These are phyloP conservation scores for Camponotus fellah DNA, from an alignment of 2,888 invertebrate genomes.

Conservation along the genomic window DNA sequence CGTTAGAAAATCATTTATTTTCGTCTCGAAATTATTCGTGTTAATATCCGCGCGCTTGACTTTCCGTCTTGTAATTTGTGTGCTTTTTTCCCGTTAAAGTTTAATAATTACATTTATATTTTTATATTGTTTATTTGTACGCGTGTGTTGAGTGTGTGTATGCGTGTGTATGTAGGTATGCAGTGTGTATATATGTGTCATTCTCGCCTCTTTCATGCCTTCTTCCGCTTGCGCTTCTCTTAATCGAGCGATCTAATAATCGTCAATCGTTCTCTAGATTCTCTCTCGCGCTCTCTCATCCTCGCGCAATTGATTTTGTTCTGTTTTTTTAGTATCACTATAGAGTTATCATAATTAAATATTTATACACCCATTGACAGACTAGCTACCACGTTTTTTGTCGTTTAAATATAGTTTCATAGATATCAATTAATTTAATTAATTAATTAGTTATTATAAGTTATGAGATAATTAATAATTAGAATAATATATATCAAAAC, in stretches of 20 bases:
- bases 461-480: conserved; percentile 85
- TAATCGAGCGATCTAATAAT: background rate
- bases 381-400: conserved; percentile 85
- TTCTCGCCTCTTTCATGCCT: conserved; percentile 41
- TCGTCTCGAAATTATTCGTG: conserved; percentile 52
- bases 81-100: conserved; percentile 28
- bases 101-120: conserved; percentile 67
- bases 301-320: conserved; percentile 55
- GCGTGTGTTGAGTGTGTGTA: conserved; percentile 52
- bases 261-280: conserved; percentile 32
- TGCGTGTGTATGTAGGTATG: conserved; percentile 46
- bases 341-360: conserved; percentile 84
- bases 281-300: conserved; percentile 48
- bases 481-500: conserved; percentile 83
- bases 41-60: conserved; percentile 58
- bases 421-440: conserved; percentile 85
- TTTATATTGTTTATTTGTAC: conserved; percentile 60
- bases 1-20: conserved; percentile 53
- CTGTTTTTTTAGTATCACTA: conserved; percentile 71
- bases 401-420: conserved; percentile 84
- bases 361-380: conserved; percentile 85
- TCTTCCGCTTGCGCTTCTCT: conserved; percentile 22
- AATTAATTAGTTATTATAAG: conserved; percentile 84
- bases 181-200: conserved; percentile 38
- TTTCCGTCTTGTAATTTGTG: conserved; percentile 24